Evolutionary conservation across 2,113 vertebrate species (phyloP).

Genomic region (Microcebus tavaratra): DNA sequence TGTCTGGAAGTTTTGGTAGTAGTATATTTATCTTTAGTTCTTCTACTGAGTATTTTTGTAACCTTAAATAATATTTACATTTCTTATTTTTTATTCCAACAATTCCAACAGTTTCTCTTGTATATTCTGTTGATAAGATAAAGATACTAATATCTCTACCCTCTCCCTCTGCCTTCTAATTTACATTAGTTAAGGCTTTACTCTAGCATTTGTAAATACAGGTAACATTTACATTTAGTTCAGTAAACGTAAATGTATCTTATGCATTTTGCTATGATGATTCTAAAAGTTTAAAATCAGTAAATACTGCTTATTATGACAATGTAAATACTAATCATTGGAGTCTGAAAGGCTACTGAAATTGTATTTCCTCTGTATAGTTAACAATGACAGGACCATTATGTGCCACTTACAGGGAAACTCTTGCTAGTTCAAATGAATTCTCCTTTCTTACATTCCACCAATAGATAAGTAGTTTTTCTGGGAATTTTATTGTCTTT

Average conservation of each 20-base stretch:
- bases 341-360: not conserved
- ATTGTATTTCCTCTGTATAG: not conserved
- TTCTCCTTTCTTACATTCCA: not conserved
- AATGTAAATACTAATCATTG: not conserved
- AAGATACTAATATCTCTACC: not conserved
- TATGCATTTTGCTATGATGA: not conserved
- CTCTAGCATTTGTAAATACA: not conserved
- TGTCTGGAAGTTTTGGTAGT: not conserved
- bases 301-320: not conserved
- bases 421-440: not conserved
- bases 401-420: fast-evolving
- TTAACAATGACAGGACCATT: not conserved
- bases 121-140: not conserved
- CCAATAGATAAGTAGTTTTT: not conserved
- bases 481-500: not conserved
- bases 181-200: not conserved
- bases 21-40: not conserved
- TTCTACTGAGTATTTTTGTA: not conserved
- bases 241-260: not conserved
- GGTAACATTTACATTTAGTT: not conserved
- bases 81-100: conserved; percentile 22
- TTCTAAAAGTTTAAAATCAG: not conserved
- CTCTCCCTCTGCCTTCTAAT: not conserved
- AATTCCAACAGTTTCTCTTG: not conserved
- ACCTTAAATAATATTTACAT: conserved; percentile 33